phyloP scores from a whole-genome alignment of 1,140 invertebrate genomes.

The Heliconius eleuchia region DNA sequence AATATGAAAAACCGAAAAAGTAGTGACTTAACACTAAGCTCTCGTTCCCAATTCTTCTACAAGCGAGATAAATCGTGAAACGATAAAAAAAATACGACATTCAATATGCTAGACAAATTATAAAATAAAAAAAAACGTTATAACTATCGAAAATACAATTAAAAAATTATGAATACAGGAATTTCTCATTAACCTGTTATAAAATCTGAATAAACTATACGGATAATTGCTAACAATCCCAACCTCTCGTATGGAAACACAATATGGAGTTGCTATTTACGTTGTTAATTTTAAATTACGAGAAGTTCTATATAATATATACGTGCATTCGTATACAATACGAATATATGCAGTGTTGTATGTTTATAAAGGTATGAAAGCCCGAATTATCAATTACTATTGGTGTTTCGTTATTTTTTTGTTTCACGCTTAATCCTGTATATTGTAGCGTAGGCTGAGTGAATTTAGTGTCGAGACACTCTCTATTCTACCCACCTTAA shows the following conservation, averaged over 20 bases:
- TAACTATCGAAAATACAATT: conserved; percentile 5
- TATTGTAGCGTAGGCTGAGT: neutral
- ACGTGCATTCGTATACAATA: neutral
- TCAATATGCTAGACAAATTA: no score
- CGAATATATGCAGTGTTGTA: no score
- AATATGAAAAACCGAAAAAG: no score
- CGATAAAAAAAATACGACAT: no score
- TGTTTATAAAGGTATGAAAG: neutral
- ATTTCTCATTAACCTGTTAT: conserved; percentile 10
- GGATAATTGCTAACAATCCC: conserved; percentile 4
- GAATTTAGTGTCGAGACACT: no score
- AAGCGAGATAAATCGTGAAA: no score
- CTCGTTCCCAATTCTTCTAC: no score
- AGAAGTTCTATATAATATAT: neutral
- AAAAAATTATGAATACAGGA: neutral
- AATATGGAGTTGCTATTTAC: conserved; percentile 12
- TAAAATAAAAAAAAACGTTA: neutral
- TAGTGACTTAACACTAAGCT: no score
- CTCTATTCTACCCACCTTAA: no score
- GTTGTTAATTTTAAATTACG: conserved; percentile 5
- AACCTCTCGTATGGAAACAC: neutral
- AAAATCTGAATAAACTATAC: conserved; percentile 8
- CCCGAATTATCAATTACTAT: neutral
- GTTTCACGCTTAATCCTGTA: neutral
- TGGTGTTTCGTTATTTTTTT: neutral